Conservation (phyloP, 2,888 invertebrate genomes). For the Troides helena region DNA sequence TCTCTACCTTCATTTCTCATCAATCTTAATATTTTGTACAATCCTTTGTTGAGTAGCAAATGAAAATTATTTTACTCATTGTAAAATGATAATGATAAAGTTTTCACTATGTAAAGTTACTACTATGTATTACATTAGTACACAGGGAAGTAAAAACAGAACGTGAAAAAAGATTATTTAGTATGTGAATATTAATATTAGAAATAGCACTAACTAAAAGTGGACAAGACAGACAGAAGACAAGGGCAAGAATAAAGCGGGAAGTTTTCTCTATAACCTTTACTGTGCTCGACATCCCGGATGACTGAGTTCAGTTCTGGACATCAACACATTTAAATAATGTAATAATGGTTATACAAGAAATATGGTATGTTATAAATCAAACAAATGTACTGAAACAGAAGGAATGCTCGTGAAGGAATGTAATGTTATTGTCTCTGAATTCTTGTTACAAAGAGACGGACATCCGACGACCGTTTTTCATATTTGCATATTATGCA, state of each 20-base stretch:
- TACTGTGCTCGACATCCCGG: no score
- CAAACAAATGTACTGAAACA: conserved; percentile 1
- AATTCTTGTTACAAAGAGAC: conserved; percentile 13
- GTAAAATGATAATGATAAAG: background rate
- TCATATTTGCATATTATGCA: conserved; percentile 25
- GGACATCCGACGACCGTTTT: conserved; percentile 21
- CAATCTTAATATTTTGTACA: conserved; percentile 4
- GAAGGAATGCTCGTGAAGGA: conserved; percentile 10
- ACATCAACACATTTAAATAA: no score
- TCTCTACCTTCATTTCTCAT: conserved; percentile 3
- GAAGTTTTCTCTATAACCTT: no score
- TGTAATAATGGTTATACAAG: background rate
- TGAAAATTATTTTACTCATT: conserved; percentile 12
- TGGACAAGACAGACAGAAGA: no score
- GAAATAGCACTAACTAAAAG: no score
- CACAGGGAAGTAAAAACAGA: no score
- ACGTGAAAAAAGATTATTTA: no score
- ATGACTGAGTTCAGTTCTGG: no score
- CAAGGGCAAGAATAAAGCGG: no score
- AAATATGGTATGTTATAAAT: background rate
- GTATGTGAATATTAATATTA: no score
- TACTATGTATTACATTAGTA: no score
- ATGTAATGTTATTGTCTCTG: conserved; percentile 21
- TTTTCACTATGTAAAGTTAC: no score
- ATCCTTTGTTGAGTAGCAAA: conserved; percentile 3